Evolutionary conservation across 2,113 vertebrate genomes (phyloP), one percentile per base, ranked within the genome.

Genomic region (Syngnathus floridae): DNA sequence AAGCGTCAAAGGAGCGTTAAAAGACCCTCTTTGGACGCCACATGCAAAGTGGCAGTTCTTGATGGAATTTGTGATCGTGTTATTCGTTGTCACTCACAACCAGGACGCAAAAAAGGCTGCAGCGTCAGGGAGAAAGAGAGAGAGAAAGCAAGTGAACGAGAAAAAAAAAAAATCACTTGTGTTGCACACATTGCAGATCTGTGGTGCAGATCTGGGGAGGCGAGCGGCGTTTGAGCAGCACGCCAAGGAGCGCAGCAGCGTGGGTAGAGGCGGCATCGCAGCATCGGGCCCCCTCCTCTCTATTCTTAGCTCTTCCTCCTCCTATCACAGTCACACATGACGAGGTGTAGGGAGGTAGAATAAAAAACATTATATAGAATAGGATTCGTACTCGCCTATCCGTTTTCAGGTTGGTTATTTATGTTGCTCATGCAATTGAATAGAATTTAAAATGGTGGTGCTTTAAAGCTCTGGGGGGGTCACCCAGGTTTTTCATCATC

Each of bases 231-330:
- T 66, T 37, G 65, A 62, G 64, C 35, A 3, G 62, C 72, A 70
- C 66, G 66, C 54, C 2, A 26, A 76, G 66, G 59, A 67, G 65
- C 70, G 35, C 74, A 65, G 49, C 55, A 72, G 66, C 43, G 67
- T 84, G 75, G 81, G 78, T 73, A 75, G 83, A 81, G 66, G 71
- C 71, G 35, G 77, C 67, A 58, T 79, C 83, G 68, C 77, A 71
- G 82, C 13, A 62, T 14, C n/a, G 73, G 64, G 68, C 70, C 80
- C 70, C 57, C 71, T 79, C 64, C 67, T 68, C 78, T 77, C 84
- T 85, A 86, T 85, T 86, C 75, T 87, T 86, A 86, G 84, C 71
- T 78, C 70, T 80, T 51, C 77, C 77, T 79, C 79, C 75, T 76
- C 81, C 78, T 75, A 74, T 74, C 54, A 21, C 75, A 74, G 75